phyloP scores from a whole-genome alignment of 2,113 vertebrate genomes.

The Callorhinus ursinus region DNA sequence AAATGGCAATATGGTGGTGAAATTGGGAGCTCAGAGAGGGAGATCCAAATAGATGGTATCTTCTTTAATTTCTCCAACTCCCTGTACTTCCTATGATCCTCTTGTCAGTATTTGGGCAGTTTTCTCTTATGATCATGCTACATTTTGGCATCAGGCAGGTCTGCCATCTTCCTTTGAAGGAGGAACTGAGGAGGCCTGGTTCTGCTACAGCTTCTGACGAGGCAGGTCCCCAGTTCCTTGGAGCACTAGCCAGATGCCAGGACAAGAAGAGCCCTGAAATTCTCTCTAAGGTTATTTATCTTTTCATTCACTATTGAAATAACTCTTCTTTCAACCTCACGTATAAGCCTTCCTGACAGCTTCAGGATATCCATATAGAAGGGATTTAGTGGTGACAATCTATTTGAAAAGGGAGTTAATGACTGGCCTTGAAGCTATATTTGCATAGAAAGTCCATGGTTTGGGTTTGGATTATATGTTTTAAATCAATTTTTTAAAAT shows the following conservation, averaged over 20 bases:
- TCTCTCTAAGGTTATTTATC: not conserved
- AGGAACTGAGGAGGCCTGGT: rapidly evolving
- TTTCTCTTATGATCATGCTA: not conserved
- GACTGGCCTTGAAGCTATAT: not conserved
- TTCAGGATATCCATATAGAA: not conserved
- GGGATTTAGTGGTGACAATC: not conserved
- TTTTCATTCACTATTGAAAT: not conserved
- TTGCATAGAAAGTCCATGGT: not conserved
- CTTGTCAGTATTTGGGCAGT: not conserved
- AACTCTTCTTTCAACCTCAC: not conserved
- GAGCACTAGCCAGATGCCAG: not conserved
- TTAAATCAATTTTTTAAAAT: not conserved
- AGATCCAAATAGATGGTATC: rapidly evolving
- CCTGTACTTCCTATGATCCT: not conserved
- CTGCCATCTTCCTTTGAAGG: not conserved
- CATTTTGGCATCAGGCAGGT: not conserved
- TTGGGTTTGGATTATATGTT: not conserved
- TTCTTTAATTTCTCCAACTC: not conserved
- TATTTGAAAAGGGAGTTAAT: not conserved
- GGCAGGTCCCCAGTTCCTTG: not conserved
- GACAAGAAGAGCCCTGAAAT: not conserved
- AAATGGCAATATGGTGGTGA: not conserved
- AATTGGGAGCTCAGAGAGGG: not conserved
- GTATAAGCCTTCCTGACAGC: not conserved
- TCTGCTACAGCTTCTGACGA: not conserved